Evolutionary conservation across 2,113 vertebrate species (phyloP), one percentile per base, ranked within the genome.

Genomic region (Sorex fumeus): DNA sequence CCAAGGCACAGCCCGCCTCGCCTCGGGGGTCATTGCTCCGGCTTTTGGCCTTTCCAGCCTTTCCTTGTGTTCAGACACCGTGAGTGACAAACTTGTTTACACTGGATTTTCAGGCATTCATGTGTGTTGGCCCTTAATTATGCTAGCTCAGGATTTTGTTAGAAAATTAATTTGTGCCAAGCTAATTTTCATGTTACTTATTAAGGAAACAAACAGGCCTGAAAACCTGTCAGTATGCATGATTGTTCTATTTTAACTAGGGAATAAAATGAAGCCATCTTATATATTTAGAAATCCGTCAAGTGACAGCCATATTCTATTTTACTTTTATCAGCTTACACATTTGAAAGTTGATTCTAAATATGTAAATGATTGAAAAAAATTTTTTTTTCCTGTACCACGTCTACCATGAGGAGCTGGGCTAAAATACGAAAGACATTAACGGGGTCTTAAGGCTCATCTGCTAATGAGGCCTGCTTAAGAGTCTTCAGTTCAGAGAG

Each of bases 121-220:
- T 40, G 40, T 40, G 3, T 40, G 3, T 40, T 40, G 40, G 40
- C 40, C 40, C 40, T 40, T 40, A 40, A 40, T 40, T 40, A 40
- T 40, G 40, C 40, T 40, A 84, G 32, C 2, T 76, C 50, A 71
- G n/a, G 32, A 40, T 40, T 71, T 43, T 69, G 9, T 57, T 47
- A 34, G 69, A 79, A 74, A 45, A 81, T 53, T 80, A 2, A 57
- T 0, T 47, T 47, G 5, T 80, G 6, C n/a, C 19, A 32, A 62
- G 16, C 69, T 76, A 60, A 80, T 75, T 87, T 86, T 62, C 7
- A 50, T 76, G 32, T 69, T 82, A 82, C 62, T 87, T 57, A 87
- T 62, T 11, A 11, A 45, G 62, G 36, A 75, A 76, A 69, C 19
- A 47, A 77, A 83, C 36, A 64, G 83, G 27, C 3, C 32, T 71